Conservation (phyloP, 2,888 invertebrate species). For the Eudemis profundana region DNA sequence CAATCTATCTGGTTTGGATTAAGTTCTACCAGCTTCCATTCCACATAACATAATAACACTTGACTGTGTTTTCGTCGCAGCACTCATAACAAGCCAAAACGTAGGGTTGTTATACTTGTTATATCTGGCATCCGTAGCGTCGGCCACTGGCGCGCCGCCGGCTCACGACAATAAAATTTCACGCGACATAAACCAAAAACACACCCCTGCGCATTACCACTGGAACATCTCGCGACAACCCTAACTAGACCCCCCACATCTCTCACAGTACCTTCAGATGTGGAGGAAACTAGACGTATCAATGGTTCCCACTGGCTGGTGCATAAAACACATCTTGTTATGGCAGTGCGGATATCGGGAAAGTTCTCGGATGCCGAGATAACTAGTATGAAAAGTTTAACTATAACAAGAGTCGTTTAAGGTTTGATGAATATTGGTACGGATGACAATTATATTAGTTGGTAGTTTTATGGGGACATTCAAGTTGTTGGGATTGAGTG, state of each 20-base stretch:
- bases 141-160: constrained; percentile 58
- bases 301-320: constrained; percentile 59
- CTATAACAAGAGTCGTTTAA: constrained; percentile 65
- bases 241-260: constrained; percentile 57
- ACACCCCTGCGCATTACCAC: constrained; percentile 80
- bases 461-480: constrained; percentile 32
- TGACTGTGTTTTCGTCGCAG: constrained; percentile 20
- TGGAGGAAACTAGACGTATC: constrained; percentile 40
- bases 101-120: constrained; percentile 49
- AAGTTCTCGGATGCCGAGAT: constrained; percentile 75
- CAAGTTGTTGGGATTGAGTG: constrained; percentile 31
- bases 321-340: constrained; percentile 76
- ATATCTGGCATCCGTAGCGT: constrained; percentile 49
- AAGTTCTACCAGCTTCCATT: constrained; percentile 9
- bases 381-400: constrained; percentile 73
- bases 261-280: constrained; percentile 36
- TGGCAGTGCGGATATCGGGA: constrained; percentile 73
- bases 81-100: constrained; percentile 26
- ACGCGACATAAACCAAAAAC: constrained; percentile 85
- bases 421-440: constrained; percentile 50
- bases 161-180: constrained; percentile 81
- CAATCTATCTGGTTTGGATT: constrained; percentile 4
- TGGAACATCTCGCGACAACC: constrained; percentile 68
- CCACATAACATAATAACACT: background rate
- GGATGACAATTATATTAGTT: constrained; percentile 39